Base-by-base conservation (phyloP, 1,140 invertebrate species). In the Belonocnema kinseyi region DNA sequence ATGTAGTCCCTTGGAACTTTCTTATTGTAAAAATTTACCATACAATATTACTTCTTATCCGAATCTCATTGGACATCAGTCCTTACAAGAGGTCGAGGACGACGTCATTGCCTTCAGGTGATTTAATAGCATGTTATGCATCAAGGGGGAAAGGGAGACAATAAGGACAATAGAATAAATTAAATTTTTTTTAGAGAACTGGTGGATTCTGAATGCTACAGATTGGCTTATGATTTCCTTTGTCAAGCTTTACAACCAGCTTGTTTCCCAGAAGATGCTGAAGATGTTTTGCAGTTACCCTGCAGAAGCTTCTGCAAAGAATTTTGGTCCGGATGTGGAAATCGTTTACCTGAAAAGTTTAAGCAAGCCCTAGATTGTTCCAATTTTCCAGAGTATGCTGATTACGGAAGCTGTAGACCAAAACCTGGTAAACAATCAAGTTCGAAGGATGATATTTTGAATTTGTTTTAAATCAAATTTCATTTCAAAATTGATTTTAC, bases 1-100 rank as follows among this genome's bases (percentile, higher is more conserved):
- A 81, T 97, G 97, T 86, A 92, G 92, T 40, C 91, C 93, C 7
- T 75, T 96, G 4, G 92, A 94, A 58, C 88, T 97, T 1, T 86
- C 92, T 3, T 96, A 97, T 78, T 98, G 97, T 86, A 92, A 93
- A 52, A 93, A 94, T 75, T 89, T 97, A 21, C 92, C 93, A 0
- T 96, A 97, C 88, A 97, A 97, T 85, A 87, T 93, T 2, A 97
- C 96, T 0, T 95, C 96, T 0, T 97, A 97, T 87, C 97, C 97
- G 0, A 97, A 98, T 88, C 88, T 97, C 3, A 91, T 97, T 40
- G 93, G 92, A 2, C 94, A 95, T 80, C 90, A 90, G 26, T 94
- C 93, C 16, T 88, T 95, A 17, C 92, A 93, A 11, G 94, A 95
- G 52, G 93, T 97, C 11, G 90, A 95, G 79, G 93, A 94, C 19